A percentile compares a stretch with the other conserved stretches of the same genome.
Evolutionary conservation across 35 echinoderm and acorn worm species (phyloP).

Genomic region (Chiridota heheva): DNA sequence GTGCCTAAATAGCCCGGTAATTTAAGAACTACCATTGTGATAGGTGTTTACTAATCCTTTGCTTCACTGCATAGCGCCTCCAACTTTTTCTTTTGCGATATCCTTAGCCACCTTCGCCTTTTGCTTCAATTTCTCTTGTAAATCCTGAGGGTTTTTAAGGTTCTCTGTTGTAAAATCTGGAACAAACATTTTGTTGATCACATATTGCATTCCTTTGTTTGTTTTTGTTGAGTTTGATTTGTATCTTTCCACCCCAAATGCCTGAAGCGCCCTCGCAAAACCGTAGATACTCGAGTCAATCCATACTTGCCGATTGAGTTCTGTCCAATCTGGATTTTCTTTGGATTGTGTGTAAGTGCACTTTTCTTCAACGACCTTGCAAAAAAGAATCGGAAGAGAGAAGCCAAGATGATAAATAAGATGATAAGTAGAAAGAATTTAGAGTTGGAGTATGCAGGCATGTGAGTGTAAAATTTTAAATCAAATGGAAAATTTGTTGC

Average conservation of each 20-base stretch:
- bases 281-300: slow-evolving; percentile 74
- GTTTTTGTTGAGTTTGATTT: slow-evolving; percentile 79
- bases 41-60: no score
- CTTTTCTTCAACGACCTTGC: slow-evolving; percentile 89
- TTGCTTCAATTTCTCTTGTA: slow-evolving; percentile 36
- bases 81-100: no score
- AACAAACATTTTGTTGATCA: slow-evolving; percentile 69
- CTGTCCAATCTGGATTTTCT: slow-evolving; percentile 76
- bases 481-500: no score
- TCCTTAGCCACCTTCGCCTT: slow-evolving; percentile 38
- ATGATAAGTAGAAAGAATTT: no score
- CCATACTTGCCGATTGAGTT: slow-evolving; percentile 70
- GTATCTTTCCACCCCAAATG: slow-evolving; percentile 83
- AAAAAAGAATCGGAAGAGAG: background rate
- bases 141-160: slow-evolving; percentile 10
- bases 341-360: slow-evolving; percentile 54
- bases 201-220: slow-evolving; percentile 67
- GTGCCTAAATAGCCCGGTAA: no score
- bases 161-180: slow-evolving; percentile 31
- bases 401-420: no score
- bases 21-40: no score
- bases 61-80: no score
- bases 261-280: slow-evolving; percentile 50
- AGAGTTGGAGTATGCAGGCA: no score
- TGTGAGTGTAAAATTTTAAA: no score